phyloP scores from a whole-genome alignment of 2,113 vertebrate species.

The Macrotis lagotis region DNA sequence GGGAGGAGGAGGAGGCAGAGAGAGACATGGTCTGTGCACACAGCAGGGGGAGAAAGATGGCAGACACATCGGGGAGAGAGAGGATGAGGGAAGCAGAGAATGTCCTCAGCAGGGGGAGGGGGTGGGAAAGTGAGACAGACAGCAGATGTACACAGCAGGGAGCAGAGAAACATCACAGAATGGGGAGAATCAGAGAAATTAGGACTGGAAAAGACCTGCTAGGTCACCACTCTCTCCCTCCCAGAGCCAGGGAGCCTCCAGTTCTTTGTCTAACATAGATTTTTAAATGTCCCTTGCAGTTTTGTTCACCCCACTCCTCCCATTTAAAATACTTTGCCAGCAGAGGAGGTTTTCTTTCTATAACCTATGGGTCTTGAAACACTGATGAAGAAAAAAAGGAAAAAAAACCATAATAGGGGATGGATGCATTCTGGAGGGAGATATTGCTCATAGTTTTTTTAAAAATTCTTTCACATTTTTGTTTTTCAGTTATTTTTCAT shows the following conservation, averaged over 20 bases:
- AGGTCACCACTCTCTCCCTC: not conserved
- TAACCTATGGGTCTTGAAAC: slow-evolving; percentile 26
- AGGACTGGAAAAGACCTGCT: slow-evolving; percentile 29
- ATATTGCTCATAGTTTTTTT: not conserved
- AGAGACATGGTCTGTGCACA: slow-evolving; percentile 54
- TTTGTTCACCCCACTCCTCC: not conserved
- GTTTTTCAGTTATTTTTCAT: not conserved
- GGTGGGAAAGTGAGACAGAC: slow-evolving; percentile 69
- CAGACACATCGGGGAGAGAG: slow-evolving; percentile 61
- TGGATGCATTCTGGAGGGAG: not conserved
- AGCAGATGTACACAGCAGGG: slow-evolving; percentile 81
- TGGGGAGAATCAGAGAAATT: slow-evolving; percentile 31
- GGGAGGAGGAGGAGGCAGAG: slow-evolving; percentile 47
- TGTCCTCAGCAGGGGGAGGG: slow-evolving; percentile 11
- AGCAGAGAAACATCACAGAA: slow-evolving; percentile 67
- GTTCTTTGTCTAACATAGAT: slow-evolving; percentile 33
- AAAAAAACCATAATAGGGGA: not conserved
- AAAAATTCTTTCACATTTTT: not conserved
- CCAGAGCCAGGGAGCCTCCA: not conserved
- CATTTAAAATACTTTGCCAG: slow-evolving; percentile 7
- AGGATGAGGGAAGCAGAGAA: not conserved
- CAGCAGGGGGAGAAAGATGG: slow-evolving; percentile 61
- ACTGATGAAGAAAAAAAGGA: slow-evolving; percentile 9
- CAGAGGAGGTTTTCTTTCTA: not conserved
- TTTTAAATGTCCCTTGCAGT: slow-evolving; percentile 43